These are phyloP conservation scores for Urophycis tenuis DNA, from an alignment of 2,797 vertebrate species.

Conservation along the genomic window DNA sequence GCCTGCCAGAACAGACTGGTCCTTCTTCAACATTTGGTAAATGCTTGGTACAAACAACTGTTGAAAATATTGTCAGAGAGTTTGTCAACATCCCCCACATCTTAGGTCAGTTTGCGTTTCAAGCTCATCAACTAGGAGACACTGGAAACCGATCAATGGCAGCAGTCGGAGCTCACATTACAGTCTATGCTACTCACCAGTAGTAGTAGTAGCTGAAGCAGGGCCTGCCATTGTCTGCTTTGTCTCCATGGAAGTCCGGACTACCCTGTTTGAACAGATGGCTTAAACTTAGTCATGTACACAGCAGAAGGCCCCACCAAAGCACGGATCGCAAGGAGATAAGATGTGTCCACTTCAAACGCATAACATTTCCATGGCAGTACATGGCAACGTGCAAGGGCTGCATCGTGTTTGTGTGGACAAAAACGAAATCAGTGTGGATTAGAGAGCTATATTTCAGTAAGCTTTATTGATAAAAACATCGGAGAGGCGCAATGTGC, in stretches of 20 bases:
- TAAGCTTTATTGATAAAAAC: constrained; percentile 4
- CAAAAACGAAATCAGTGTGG: not conserved
- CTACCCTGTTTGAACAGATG: constrained; percentile 65
- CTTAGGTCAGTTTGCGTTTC: not conserved
- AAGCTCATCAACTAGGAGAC: not conserved
- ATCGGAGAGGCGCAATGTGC: not conserved
- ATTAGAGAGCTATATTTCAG: not conserved
- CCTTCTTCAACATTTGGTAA: no score
- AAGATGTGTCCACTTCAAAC: constrained; percentile 40
- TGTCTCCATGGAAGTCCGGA: constrained; percentile 62
- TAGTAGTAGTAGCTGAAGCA: constrained; percentile 48
- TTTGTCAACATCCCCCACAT: not conserved
- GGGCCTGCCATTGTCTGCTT: constrained; percentile 56
- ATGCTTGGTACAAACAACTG: no score
- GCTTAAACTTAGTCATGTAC: constrained; percentile 35
- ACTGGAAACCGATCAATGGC: not conserved
- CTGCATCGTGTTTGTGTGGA: not conserved
- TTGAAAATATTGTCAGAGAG: no score
- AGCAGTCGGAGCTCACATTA: not conserved
- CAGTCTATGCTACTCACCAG: constrained; percentile 56
- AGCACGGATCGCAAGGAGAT: constrained; percentile 8
- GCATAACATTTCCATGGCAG: constrained; percentile 33
- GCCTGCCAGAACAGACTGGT: no score
- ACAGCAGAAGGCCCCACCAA: constrained; percentile 28
- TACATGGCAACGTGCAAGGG: not conserved